phyloP scores from a whole-genome alignment of 2,797 vertebrate species.

The Phataginus tricuspis region DNA sequence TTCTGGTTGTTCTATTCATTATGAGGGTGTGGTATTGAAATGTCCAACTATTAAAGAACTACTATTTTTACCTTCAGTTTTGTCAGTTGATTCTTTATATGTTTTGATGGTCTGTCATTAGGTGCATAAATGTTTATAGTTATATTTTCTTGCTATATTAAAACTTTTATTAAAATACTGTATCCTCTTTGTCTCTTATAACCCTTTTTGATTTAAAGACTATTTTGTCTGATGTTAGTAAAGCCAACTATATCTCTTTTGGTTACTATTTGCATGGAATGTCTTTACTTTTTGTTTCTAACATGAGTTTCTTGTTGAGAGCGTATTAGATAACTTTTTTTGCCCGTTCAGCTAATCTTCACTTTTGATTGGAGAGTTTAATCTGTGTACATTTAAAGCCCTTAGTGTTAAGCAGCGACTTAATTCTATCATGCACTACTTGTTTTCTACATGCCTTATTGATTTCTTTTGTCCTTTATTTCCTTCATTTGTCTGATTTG shows the following conservation, averaged over 20 bases:
- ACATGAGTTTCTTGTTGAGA: background rate
- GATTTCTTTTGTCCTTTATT: background rate
- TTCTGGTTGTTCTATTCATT: background rate
- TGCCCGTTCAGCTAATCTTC: background rate
- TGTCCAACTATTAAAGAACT: background rate
- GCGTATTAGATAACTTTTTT: background rate
- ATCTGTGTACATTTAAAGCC: background rate
- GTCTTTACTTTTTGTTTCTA: background rate
- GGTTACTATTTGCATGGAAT: background rate
- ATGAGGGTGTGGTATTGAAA: background rate
- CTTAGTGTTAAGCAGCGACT: background rate
- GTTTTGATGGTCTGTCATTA: background rate
- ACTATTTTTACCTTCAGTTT: background rate
- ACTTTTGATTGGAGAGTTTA: background rate
- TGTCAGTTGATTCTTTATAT: background rate
- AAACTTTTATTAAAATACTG: background rate
- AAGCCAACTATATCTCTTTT: background rate
- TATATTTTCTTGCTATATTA: background rate
- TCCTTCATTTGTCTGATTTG: background rate
- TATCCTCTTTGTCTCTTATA: background rate
- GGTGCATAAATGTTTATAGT: background rate
- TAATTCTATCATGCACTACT: background rate
- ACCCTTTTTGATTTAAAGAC: background rate
- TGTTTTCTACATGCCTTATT: background rate
- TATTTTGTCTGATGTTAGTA: background rate